These are phyloP conservation scores for Vesta saturnalis DNA, from an alignment of 2,888 invertebrate species.

Conservation along the genomic window DNA sequence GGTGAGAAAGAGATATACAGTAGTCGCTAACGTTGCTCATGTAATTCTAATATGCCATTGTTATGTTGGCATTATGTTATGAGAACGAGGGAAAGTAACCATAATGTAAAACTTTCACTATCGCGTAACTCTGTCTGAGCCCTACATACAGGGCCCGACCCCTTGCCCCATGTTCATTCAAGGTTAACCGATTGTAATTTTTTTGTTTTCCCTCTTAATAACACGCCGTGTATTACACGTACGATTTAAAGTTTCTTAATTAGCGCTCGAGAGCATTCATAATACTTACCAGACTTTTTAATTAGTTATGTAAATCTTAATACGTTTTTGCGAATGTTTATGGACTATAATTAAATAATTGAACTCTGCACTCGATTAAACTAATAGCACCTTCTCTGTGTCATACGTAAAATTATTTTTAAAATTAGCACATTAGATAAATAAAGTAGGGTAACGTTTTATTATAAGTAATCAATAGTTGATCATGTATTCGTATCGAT, in stretches of 20 bases:
- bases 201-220: constrained; percentile 2
- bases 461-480: constrained; percentile 45
- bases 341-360: constrained; percentile 9
- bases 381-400: background rate
- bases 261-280: background rate
- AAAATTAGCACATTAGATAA: constrained; percentile 57
- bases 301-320: background rate
- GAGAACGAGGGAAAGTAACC: constrained; percentile 61
- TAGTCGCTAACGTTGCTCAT: constrained; percentile 27
- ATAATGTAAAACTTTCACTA: constrained; percentile 63
- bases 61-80: constrained; percentile 60
- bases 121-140: constrained; percentile 57
- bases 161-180: constrained; percentile 33
- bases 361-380: constrained; percentile 8
- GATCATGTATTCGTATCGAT: constrained; percentile 55
- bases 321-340: background rate
- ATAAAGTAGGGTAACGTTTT: constrained; percentile 57
- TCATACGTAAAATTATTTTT: background rate
- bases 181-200: constrained; percentile 27
- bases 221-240: background rate
- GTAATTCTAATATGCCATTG: constrained; percentile 55
- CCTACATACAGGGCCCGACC: constrained; percentile 38
- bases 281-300: background rate
- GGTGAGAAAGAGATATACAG: constrained; percentile 27
- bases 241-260: background rate